Base-by-base conservation (phyloP, 2,113 vertebrate species). In the Ibidorhyncha struthersii region DNA sequence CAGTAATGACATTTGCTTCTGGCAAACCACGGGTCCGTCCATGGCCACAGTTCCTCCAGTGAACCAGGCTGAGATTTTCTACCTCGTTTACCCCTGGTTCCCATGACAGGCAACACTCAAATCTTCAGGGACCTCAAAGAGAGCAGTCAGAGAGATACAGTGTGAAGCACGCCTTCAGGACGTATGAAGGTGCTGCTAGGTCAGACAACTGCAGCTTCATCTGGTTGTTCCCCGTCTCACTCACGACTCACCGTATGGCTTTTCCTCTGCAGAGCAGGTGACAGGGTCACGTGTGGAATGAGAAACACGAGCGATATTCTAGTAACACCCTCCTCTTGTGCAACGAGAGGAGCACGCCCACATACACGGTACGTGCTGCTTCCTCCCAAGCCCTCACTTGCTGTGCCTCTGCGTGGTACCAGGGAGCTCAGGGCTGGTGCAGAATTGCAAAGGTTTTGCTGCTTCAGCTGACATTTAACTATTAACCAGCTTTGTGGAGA, bases 311-410 rank as follows among this genome's bases (percentile, higher is more conserved):
- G 40, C 3, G 4, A 41, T 27, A 20, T 66, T 58, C 27, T 84
- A 91, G 34, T 49, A 52, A 79, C 2, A 0, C 21, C 41, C 49
- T n/a, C 32, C 13, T 59, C 45, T 74, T 18, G 8, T 76, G 81
- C 81, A 79, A 47, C 0, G 0, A 76, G 49, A 89, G 61, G 49
- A 85, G 40, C 56, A 40, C 73, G 43, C 81, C 49, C 71, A 82
- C 10, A 1, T 29, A n/a, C 29, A 14, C 0, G 0, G 30, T 22
- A 63, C 0, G 3, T 1, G 1, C 30, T 50, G 22, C 73, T 85
- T 85, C 81, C 62, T 82, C 49, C 66, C 0, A 4, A 78, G 52
- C 41, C 27, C 47, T 40, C 18, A 2, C 26, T 53, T 56, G 36
- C 77, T 69, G 14, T 22, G 34, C 40, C 2, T 6, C 63, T 82